These are phyloP conservation scores for Peromyscus eremicus DNA, from an alignment of 2,797 vertebrate species.

Conservation along the genomic window DNA sequence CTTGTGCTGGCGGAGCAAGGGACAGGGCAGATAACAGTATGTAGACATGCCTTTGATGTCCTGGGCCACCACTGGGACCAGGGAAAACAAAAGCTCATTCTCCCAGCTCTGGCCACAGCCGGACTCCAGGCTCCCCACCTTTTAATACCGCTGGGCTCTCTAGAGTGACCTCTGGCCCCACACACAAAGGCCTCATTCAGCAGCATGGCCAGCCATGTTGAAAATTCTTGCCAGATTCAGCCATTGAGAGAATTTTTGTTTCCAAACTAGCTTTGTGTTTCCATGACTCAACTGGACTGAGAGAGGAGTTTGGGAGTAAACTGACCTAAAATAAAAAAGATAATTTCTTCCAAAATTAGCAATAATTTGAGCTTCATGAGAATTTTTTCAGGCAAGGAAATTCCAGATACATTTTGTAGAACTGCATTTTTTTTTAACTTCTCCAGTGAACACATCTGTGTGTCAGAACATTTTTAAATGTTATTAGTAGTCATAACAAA, in stretches of 20 bases:
- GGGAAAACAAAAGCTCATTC: conserved; percentile 89
- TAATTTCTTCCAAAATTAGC: background rate
- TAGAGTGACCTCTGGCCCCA: conserved; percentile 88
- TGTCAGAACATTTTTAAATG: conserved; percentile 1
- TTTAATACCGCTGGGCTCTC: conserved; percentile 84
- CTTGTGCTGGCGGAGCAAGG: conserved; percentile 90
- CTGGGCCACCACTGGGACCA: conserved; percentile 85
- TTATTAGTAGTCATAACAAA: background rate
- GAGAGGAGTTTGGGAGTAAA: conserved; percentile 37
- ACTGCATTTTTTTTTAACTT: background rate
- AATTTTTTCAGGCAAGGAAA: background rate
- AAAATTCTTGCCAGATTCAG: conserved; percentile 83
- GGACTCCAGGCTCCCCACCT: conserved; percentile 87
- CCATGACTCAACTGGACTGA: background rate
- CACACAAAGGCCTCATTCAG: conserved; percentile 87
- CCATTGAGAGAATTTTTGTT: conserved; percentile 63
- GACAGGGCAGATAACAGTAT: conserved; percentile 92
- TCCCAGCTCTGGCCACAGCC: conserved; percentile 80
- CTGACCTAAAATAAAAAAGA: background rate
- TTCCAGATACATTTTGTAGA: background rate
- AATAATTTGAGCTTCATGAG: background rate
- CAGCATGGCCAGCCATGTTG: conserved; percentile 81
- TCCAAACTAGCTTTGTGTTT: conserved; percentile 66
- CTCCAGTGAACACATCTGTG: background rate
- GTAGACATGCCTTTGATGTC: conserved; percentile 95